Base-by-base conservation (phyloP, 1,140 invertebrate genomes). In the Drosophila mayri region DNA sequence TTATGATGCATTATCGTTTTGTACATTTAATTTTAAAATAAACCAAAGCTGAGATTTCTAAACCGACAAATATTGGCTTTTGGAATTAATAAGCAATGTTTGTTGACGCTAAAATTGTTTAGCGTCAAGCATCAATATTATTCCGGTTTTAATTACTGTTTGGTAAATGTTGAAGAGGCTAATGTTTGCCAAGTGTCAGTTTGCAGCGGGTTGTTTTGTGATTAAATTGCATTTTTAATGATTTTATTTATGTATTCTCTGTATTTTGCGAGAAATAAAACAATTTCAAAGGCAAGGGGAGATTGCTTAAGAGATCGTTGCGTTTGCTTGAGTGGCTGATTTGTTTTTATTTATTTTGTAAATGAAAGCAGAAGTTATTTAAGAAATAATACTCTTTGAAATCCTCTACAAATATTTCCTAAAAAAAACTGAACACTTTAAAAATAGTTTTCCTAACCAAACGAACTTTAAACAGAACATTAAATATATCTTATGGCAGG, bases 51-150 rank as follows among this genome's bases (percentile, higher is more conserved):
- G 35, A n/a, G 14, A 55, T 54, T 54, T 54, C 50, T 22, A 16
- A 54, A 37, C 14, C 18, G 9, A 38, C 52, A 1, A 38, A 38
- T 38, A 38, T 55, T 55, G 3, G 35, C 14, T 11, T 7, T 38
- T 38, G n/a, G 10, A 38, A 55, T 55, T 55, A 55, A 38, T 38
- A 55, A 25, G 20, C 52, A 22, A 22, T 54, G 32, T 22, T 35
- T 18, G 49, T 10, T 16, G 50, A 54, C 50, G 10, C 32, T 35
- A 7, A 52, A 37, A 9, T 22, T 35, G 50, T 54, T 55, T 25
- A 38, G 52, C 14, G 52, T 55, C 35, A 55, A 55, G 52, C 14
- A 55, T 55, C 52, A 55, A 55, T 55, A 55, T 55, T 55, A 55
- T 55, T 55, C 35, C 20, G 52, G 20, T n/a, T 55, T 55, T 38